phyloP scores from a whole-genome alignment of 2,797 vertebrate species.

The Borostomias antarcticus region DNA sequence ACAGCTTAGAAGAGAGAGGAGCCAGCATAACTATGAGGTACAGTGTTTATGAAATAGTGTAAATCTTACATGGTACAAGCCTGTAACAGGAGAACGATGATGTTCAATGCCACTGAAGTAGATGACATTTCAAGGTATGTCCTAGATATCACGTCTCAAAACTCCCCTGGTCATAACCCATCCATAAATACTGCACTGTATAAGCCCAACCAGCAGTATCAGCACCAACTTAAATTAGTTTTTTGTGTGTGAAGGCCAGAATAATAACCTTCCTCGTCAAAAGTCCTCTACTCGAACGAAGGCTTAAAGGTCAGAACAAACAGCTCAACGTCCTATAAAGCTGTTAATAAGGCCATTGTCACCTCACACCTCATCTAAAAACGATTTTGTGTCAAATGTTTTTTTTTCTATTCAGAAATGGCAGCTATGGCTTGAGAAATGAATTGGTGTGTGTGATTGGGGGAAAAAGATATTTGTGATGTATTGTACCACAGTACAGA shows the following conservation, averaged over 20 bases:
- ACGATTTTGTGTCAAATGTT: background rate
- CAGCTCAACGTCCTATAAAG: background rate
- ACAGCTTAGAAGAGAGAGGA: conserved; percentile 25
- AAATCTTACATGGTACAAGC: background rate
- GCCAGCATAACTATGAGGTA: background rate
- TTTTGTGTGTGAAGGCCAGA: background rate
- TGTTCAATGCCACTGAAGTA: background rate
- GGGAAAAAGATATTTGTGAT: conserved; percentile 28
- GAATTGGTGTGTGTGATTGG: conserved; percentile 16
- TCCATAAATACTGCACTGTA: background rate
- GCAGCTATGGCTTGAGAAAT: conserved; percentile 2
- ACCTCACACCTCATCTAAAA: background rate
- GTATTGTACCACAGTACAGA: conserved; percentile 48
- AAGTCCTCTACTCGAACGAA: background rate
- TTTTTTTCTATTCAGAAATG: conserved; percentile 12
- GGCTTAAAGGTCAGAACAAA: background rate
- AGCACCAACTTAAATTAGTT: background rate
- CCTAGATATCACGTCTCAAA: background rate
- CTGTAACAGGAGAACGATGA: background rate
- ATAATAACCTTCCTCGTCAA: conserved; percentile 2
- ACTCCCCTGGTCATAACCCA: background rate
- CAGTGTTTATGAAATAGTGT: background rate
- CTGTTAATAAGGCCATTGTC: conserved; percentile 3
- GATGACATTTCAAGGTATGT: background rate
- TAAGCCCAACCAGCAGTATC: background rate